phyloP scores from a whole-genome alignment of 2,888 invertebrate genomes.

The Chirona hameri region DNA sequence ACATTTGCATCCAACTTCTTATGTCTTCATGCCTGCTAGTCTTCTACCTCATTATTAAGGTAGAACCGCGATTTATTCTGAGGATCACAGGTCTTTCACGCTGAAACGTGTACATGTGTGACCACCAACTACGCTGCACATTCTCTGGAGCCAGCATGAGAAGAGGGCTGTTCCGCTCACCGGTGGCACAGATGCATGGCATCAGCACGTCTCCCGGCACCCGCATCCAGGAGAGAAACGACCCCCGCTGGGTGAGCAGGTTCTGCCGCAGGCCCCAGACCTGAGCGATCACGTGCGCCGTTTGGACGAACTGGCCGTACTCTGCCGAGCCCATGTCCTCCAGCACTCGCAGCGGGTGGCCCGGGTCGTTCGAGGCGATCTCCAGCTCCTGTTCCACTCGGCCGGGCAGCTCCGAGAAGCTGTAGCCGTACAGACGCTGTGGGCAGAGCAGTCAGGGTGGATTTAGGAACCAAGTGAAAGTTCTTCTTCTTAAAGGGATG shows the following conservation, averaged over 20 bases:
- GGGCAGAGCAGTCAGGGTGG: background rate
- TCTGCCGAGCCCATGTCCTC: conserved; percentile 4
- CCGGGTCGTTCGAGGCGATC: background rate
- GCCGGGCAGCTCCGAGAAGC: background rate
- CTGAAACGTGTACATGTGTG: no score
- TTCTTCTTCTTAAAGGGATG: no score
- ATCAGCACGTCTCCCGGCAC: background rate
- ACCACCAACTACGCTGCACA: no score
- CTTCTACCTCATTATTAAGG: no score
- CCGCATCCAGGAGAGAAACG: conserved; percentile 5
- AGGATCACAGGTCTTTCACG: no score
- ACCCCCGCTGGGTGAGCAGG: background rate
- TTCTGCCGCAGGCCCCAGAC: background rate
- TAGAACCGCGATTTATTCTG: no score
- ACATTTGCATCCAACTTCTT: no score
- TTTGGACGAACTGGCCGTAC: background rate
- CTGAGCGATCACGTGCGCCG: background rate
- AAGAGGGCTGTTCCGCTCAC: background rate
- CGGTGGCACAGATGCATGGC: background rate
- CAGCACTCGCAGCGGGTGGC: background rate
- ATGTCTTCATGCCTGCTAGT: no score
- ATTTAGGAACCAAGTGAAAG: no score
- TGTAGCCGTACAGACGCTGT: background rate
- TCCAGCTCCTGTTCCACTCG: conserved; percentile 2
- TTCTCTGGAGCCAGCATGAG: no score